phyloP scores from a whole-genome alignment of 2,888 invertebrate genomes.

The Heliconius erato region DNA sequence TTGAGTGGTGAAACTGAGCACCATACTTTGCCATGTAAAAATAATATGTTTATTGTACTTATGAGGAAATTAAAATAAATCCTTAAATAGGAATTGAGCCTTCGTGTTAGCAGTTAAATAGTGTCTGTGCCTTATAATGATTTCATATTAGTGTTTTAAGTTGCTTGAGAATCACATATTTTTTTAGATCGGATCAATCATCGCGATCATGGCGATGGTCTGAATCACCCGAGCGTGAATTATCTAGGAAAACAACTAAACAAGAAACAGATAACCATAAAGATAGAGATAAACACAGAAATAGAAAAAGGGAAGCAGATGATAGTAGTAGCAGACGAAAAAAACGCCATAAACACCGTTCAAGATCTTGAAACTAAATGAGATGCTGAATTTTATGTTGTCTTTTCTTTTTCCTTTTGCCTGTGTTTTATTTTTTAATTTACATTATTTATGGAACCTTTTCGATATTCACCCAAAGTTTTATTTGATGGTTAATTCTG shows the following conservation, averaged over 20 bases:
- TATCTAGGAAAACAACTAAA: constrained; percentile 42
- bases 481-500: too few relatives aligned
- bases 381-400: not conserved
- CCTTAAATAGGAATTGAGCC: not conserved
- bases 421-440: not conserved
- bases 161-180: not conserved
- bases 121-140: too few relatives aligned
- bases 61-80: not conserved
- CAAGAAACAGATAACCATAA: constrained; percentile 19
- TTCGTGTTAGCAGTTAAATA: too few relatives aligned
- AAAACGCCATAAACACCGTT: constrained; percentile 3
- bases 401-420: not conserved
- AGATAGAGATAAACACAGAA: constrained; percentile 30
- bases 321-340: not conserved
- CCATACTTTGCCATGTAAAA: too few relatives aligned
- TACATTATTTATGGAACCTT: too few relatives aligned
- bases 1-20: too few relatives aligned
- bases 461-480: too few relatives aligned
- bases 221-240: constrained; percentile 88
- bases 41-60: too few relatives aligned
- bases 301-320: constrained; percentile 25
- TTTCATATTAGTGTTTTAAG: not conserved
- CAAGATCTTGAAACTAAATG: constrained; percentile 8
- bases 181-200: constrained; percentile 44
- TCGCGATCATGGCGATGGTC: constrained; percentile 90